Evolutionary conservation across 2,888 invertebrate species (phyloP).

Genomic region (Timandra comae): DNA sequence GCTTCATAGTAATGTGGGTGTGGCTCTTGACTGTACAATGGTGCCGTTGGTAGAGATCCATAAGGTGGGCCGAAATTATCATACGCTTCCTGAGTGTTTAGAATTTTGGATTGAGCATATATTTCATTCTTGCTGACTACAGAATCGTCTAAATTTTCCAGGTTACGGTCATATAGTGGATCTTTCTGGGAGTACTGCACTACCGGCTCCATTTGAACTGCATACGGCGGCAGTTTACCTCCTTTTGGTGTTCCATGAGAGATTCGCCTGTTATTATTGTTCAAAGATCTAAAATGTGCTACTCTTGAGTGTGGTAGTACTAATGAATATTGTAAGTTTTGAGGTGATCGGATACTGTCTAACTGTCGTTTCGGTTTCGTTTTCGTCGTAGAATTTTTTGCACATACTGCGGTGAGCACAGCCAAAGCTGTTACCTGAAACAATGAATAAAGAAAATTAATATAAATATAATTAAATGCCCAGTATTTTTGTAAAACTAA

Average conservation of each 20-base stretch:
- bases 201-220: slow-evolving; percentile 88
- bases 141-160: slow-evolving; percentile 64
- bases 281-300: slow-evolving; percentile 67
- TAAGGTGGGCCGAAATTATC: slow-evolving; percentile 68
- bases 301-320: slow-evolving; percentile 77
- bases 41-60: slow-evolving; percentile 61
- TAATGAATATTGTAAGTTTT: slow-evolving; percentile 77
- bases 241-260: slow-evolving; percentile 64
- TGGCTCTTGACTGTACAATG: slow-evolving; percentile 64
- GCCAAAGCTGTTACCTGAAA: slow-evolving; percentile 77
- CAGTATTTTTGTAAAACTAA: no score
- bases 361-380: slow-evolving; percentile 74
- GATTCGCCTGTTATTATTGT: slow-evolving; percentile 74
- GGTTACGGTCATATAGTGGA: slow-evolving; percentile 81
- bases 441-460: slow-evolving; percentile 38
- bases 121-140: slow-evolving; percentile 64
- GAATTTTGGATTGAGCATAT: slow-evolving; percentile 66
- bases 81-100: slow-evolving; percentile 54
- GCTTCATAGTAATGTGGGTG: slow-evolving; percentile 81
- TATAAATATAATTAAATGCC: no score
- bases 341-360: slow-evolving; percentile 72
- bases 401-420: slow-evolving; percentile 70
- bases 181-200: slow-evolving; percentile 88
- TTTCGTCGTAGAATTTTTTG: slow-evolving; percentile 65
- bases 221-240: slow-evolving; percentile 80